Conservation (phyloP, 2,113 vertebrate species). For the Trematocara nigrifrons region DNA sequence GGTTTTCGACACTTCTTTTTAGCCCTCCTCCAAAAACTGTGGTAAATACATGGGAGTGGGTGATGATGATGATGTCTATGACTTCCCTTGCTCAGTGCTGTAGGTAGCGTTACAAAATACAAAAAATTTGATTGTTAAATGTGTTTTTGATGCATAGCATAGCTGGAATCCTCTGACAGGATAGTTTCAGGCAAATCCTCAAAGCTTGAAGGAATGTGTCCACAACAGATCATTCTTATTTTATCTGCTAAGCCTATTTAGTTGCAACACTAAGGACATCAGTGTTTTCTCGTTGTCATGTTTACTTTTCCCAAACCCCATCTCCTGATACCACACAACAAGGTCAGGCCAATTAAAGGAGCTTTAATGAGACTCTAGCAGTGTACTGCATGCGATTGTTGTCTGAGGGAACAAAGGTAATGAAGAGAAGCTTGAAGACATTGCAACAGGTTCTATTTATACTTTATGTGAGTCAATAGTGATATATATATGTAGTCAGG, state of each 20-base stretch:
- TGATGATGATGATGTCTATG: neutral
- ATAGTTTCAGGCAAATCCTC: neutral
- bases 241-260: neutral
- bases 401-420: neutral
- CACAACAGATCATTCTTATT: neutral
- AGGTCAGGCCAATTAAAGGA: constrained; percentile 8
- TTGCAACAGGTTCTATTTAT: neutral
- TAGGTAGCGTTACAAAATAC: neutral
- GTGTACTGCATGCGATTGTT: neutral
- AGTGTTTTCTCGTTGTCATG: neutral
- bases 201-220: neutral
- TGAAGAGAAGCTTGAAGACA: neutral
- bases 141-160: neutral
- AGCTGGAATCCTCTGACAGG: neutral
- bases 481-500: neutral
- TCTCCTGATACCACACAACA: neutral
- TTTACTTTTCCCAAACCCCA: neutral
- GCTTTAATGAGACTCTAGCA: constrained; percentile 15
- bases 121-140: neutral
- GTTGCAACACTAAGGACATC: neutral
- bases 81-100: neutral
- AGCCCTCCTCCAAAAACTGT: neutral
- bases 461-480: neutral
- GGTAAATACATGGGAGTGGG: neutral
- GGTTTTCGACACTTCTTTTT: neutral